These are phyloP conservation scores for Oceanodroma tethys DNA, from an alignment of 2,113 vertebrate genomes.

Conservation along the genomic window DNA sequence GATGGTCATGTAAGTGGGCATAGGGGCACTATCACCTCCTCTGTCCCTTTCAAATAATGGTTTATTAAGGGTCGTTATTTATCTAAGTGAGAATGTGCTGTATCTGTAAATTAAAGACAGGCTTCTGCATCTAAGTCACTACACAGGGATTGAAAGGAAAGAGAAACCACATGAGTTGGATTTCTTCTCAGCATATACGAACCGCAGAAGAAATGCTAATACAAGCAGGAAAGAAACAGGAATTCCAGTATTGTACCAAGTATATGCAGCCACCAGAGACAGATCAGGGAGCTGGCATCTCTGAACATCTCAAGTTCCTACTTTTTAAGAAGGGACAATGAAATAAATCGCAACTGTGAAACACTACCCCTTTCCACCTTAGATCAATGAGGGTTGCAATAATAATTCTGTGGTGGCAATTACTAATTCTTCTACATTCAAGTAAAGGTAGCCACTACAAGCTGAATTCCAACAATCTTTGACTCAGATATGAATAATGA, in stretches of 20 bases:
- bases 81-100: background rate
- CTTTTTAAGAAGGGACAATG: background rate
- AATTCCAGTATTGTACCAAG: background rate
- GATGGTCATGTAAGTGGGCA: background rate
- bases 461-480: background rate
- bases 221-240: background rate
- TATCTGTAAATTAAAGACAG: background rate
- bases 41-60: background rate
- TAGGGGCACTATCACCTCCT: background rate
- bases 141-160: background rate
- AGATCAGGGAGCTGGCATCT: background rate
- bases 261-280: background rate
- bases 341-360: background rate
- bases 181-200: background rate
- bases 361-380: background rate
- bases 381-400: background rate
- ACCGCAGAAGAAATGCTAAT: background rate
- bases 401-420: background rate
- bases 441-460: background rate
- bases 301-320: background rate
- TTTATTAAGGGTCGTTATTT: background rate
- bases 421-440: background rate
- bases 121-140: background rate
- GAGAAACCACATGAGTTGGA: background rate
- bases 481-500: background rate